phyloP scores from a whole-genome alignment of 2,888 invertebrate genomes.

The Cantharis rufa region DNA sequence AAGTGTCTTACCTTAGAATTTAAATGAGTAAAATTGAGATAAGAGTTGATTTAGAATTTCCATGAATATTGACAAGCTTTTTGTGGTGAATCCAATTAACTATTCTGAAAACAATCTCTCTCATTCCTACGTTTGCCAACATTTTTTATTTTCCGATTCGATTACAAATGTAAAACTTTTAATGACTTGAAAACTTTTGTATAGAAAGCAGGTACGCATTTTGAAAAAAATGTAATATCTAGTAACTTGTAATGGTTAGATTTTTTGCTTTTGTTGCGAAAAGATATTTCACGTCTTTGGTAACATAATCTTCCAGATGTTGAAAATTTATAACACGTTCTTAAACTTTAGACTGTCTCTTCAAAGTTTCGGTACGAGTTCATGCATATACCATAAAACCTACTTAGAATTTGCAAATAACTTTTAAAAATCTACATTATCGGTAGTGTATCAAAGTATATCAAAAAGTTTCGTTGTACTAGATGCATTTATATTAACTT shows the following conservation, averaged over 20 bases:
- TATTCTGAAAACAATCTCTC: conserved; percentile 3
- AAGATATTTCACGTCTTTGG: conserved; percentile 17
- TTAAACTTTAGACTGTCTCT: conserved; percentile 26
- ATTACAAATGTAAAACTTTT: conserved; percentile 6
- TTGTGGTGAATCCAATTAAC: conserved; percentile 16
- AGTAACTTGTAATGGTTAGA: background rate
- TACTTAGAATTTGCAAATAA: conserved; percentile 26
- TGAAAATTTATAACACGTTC: conserved; percentile 28
- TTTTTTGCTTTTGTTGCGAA: conserved; percentile 3
- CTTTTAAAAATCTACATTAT: conserved; percentile 21
- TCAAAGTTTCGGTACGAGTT: conserved; percentile 21
- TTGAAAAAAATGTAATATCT: background rate
- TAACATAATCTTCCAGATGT: conserved; percentile 24
- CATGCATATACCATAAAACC: conserved; percentile 27
- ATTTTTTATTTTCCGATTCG: conserved; percentile 4
- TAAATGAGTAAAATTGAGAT: background rate
- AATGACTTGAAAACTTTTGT: conserved; percentile 2
- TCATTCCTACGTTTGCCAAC: background rate
- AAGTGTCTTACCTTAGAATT: background rate
- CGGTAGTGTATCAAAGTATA: conserved; percentile 6
- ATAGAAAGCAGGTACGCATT: background rate
- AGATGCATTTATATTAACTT: conserved; percentile 8
- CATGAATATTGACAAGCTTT: conserved; percentile 16
- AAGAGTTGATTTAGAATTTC: conserved; percentile 2
- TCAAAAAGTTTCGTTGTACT: conserved; percentile 9